Percentiles rank a stretch among this genome's conserved stretches.
phyloP scores from a whole-genome alignment of 1,140 invertebrate species.

The Stegodyphus dumicola region DNA sequence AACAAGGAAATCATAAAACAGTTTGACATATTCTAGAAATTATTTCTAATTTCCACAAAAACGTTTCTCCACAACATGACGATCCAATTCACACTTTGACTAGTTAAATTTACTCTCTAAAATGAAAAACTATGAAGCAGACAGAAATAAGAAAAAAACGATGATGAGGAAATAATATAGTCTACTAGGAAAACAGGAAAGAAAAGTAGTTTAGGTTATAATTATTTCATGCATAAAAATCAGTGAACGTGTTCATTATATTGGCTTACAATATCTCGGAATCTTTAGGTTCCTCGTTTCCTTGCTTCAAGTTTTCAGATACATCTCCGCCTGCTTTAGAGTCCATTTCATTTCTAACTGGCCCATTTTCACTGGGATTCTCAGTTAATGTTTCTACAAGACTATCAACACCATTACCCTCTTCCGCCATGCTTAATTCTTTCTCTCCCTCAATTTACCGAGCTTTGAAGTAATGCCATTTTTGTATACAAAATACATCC shows the following conservation, averaged over 20 bases:
- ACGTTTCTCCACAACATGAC: too few species aligned
- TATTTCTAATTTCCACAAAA: too few species aligned
- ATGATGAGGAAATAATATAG: too few species aligned
- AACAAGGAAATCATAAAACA: too few species aligned
- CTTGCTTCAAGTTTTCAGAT: constrained; percentile 17
- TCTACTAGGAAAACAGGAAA: too few species aligned
- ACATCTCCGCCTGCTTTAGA: constrained; percentile 2
- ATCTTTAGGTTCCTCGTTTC: constrained; percentile 11
- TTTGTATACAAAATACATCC: not conserved
- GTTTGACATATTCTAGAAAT: too few species aligned
- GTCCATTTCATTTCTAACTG: constrained; percentile 8
- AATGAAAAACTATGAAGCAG: too few species aligned
- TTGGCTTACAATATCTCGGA: constrained; percentile 22
- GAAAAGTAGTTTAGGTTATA: too few species aligned
- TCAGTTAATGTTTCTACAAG: not conserved
- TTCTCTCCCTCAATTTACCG: not conserved
- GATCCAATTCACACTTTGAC: too few species aligned
- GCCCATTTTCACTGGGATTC: constrained; percentile 25
- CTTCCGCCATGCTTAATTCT: constrained; percentile 45
- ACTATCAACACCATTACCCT: not conserved
- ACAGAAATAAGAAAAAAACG: too few species aligned
- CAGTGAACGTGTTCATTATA: not conserved
- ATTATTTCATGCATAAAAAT: not conserved
- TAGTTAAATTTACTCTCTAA: too few species aligned
- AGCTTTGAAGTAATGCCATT: constrained; percentile 9